Base-by-base conservation (phyloP, 1,140 invertebrate genomes). In the Drosophila asahinai region DNA sequence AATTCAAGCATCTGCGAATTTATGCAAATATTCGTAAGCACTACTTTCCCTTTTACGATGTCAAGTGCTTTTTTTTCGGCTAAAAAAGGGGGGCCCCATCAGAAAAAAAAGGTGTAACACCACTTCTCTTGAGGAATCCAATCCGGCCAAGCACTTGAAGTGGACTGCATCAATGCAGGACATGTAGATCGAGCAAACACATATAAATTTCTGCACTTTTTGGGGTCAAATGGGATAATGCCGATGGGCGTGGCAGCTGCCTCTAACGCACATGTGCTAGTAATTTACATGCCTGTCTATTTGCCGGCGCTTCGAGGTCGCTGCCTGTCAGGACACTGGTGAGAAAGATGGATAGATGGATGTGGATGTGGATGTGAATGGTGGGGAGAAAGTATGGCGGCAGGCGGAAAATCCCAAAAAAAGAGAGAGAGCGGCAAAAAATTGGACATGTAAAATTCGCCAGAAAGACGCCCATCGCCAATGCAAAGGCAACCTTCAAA, bases 211-310 rank as follows among this genome's bases (percentile, higher is more conserved):
- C n/a, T 67, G 25, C 15, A 38, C 15, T 51, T 59, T 74, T 74
- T 52, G 43, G 71, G 71, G 71, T 74, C 71, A 74, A 57, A 58
- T 25, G 71, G 71, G 51, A 73, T 74, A 73, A 74, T 74, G 68
- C 47, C 70, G 71, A 74, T 74, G 70, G 71, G 67, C 70, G 70
- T 73, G 67, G 67, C 70, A 73, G 70, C 38, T 73, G 70, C 47
- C 70, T 51, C 66, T 38, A 61, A 74, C 63, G 75, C 75, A 78
- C 75, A 77, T 70, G 72, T 61, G 67, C 52, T 38, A 79, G 71
- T 77, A 80, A 77, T 89, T 87, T 80, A 80, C 83, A 80, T 86
- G 76, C 47, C 77, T 83, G 81, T 83, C 81, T 83, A 83, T 83
- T 64, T 78, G 77, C 63, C 42, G 64, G 52, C 77, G 78, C 78